Conservation (phyloP, 2,797 vertebrate genomes). For the Gymnopithys bicolor region DNA sequence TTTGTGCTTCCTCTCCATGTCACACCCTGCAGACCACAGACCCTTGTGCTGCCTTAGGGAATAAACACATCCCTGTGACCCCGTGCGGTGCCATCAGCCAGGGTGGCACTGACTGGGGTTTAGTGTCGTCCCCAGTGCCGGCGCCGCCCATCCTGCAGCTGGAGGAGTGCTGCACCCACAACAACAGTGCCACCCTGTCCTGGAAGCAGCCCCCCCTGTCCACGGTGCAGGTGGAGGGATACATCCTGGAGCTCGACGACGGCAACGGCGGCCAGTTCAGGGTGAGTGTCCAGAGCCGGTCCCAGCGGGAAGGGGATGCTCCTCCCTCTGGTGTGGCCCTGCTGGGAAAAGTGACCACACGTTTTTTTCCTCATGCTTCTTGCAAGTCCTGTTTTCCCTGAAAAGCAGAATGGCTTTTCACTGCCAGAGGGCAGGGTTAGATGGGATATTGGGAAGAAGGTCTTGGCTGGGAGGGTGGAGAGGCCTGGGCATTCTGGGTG, state of each 20-base stretch:
- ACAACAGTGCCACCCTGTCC: conserved; percentile 96
- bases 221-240: conserved; percentile 93
- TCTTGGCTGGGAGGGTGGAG: not conserved
- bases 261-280: conserved; percentile 94
- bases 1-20: not conserved
- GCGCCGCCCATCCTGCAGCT: conserved; percentile 95
- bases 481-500: accelerated
- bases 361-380: accelerated
- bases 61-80: too few relatives aligned
- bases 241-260: conserved; percentile 97
- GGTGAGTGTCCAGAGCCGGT: not conserved
- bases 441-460: not conserved
- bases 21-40: not conserved
- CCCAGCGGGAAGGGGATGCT: not conserved
- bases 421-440: not conserved
- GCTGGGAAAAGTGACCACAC: accelerated
- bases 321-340: too few relatives aligned
- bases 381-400: not conserved
- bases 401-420: not conserved
- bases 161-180: conserved; percentile 96
- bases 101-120: conserved; percentile 73
- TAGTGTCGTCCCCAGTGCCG: conserved; percentile 88
- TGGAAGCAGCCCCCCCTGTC: conserved; percentile 98
- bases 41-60: too few relatives aligned
- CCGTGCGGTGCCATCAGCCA: not conserved